Conservation (phyloP, 2,797 vertebrate genomes). For the Sciaenops ocellatus region DNA sequence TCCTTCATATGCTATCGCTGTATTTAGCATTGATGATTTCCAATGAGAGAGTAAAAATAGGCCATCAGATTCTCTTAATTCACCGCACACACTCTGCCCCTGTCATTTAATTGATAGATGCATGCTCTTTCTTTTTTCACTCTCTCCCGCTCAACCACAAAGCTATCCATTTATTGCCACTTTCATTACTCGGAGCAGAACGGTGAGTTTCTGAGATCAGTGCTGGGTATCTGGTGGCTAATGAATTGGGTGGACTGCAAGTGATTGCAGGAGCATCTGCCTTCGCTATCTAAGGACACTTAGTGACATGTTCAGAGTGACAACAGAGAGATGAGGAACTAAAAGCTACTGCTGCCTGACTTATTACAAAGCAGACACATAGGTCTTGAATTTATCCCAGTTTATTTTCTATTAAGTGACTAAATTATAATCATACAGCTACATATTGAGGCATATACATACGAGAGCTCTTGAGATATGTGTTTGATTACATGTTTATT, state of each 20-base stretch:
- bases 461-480: conserved; percentile 31
- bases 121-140: conserved; percentile 49
- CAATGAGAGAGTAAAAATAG: conserved; percentile 70
- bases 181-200: conserved; percentile 70
- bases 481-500: conserved; percentile 47
- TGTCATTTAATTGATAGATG: conserved; percentile 78
- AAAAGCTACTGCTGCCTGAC: conserved; percentile 50
- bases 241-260: conserved; percentile 67
- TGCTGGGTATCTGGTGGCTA: conserved; percentile 62
- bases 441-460: conserved; percentile 15
- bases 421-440: conserved; percentile 35
- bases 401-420: conserved; percentile 13
- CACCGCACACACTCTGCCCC: conserved; percentile 61
- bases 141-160: conserved; percentile 41
- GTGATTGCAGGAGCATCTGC: conserved; percentile 62
- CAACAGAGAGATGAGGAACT: conserved; percentile 36
- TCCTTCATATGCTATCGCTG: conserved; percentile 68
- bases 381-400: conserved; percentile 8
- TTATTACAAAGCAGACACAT: conserved; percentile 17
- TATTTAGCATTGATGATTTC: conserved; percentile 79
- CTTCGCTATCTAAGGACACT: conserved; percentile 45
- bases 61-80: conserved; percentile 73
- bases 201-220: conserved; percentile 66
- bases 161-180: conserved; percentile 71
- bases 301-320: conserved; percentile 52